Base-by-base conservation (phyloP, 2,113 vertebrate species). In the Epinephelus cyanopodus region DNA sequence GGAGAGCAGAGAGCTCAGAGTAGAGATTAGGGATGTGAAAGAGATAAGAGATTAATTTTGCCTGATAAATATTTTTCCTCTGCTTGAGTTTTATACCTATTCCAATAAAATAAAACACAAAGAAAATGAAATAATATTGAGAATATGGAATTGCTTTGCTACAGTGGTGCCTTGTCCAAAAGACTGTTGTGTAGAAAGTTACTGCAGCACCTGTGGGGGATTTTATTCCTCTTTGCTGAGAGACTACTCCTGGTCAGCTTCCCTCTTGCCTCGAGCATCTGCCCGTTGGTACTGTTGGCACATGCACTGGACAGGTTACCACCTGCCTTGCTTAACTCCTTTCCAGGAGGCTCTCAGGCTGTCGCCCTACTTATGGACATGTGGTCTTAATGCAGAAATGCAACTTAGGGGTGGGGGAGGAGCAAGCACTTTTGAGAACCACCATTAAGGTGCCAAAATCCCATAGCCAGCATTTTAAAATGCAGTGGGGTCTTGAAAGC, bases 11-110 rank as follows among this genome's bases (percentile, higher is more conserved):
- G 62, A 67, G 45, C 29, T 70, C 57, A 63, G 48, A 64, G 61
- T 27, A 42, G 14, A 62, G 56, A 78, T 67, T 54, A 68, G 6
- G 25, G 48, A 79, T 65, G 37, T 47, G 6, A 57, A 39, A 19
- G 17, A 52, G 53, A 81, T 63, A 79, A 58, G 64, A 69, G n/a
- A 72, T 73, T 67, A 60, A 78, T 61, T 27, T n/a, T 18, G 53
- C 53, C 29, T 19, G 39, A 54, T 74, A 33, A 78, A 69, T 79
- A n/a, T 56, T 69, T 54, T 57, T 57, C 29, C 8, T 58, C 1
- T 47, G 18, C 58, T 27, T 47, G n/a, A 56, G 18, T 73, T 77
- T 69, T 60, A 60, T 77, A 60, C 50, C 17, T 18, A 77, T 53
- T 63, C 33, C 27, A 63, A 29, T 69, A 14, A 75, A 82, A 54